phyloP scores from a whole-genome alignment of 2,797 vertebrate genomes.

The Lemur catta region DNA sequence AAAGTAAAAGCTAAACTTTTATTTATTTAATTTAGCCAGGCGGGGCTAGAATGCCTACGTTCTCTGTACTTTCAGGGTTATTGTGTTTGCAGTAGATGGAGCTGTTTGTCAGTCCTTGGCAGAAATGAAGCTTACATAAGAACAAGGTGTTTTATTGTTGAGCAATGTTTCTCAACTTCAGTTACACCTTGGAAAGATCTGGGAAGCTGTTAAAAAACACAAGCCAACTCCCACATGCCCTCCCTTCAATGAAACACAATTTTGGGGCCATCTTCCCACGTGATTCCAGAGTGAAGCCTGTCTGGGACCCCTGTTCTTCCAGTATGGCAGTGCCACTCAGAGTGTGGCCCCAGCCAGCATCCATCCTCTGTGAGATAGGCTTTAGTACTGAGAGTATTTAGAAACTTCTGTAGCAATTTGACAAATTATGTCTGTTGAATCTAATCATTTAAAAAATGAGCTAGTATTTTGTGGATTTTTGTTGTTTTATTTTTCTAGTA shows the following conservation, averaged over 20 bases:
- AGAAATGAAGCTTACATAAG: not conserved
- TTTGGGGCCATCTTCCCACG: not conserved
- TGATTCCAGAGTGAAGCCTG: not conserved
- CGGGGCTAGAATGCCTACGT: not conserved
- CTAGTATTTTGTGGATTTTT: not conserved
- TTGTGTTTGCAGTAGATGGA: not conserved
- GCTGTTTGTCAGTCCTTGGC: not conserved
- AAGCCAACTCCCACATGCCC: not conserved
- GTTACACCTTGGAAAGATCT: not conserved
- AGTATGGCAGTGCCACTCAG: not conserved
- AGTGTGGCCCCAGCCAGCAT: not conserved
- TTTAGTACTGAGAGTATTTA: not conserved
- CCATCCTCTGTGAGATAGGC: not conserved
- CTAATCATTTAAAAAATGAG: not conserved
- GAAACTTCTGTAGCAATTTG: not conserved
- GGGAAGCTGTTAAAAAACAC: not conserved
- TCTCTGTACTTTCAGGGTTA: not conserved
- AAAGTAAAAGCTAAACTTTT: not conserved
- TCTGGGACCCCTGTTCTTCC: not conserved
- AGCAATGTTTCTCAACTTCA: not conserved
- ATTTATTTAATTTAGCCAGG: not conserved
- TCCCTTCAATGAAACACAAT: not conserved
- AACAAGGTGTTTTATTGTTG: not conserved
- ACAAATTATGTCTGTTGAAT: not conserved
- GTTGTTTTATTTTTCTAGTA: not conserved